Conservation (phyloP, 1,140 invertebrate genomes). For the Geopemphigus sp. region DNA sequence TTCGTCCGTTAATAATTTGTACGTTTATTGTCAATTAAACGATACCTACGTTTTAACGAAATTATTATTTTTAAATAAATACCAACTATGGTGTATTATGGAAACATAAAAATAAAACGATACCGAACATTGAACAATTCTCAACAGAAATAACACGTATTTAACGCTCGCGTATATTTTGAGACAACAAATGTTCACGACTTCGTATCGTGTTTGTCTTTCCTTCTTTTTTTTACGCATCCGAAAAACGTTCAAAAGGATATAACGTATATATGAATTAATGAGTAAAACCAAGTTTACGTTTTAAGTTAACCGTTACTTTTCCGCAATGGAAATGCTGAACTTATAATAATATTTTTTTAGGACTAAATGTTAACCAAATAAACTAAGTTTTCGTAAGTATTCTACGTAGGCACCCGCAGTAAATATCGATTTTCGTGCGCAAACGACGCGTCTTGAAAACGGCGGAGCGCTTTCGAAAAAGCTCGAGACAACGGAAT, state of each 20-base stretch:
- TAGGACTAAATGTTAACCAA: conserved; percentile 29
- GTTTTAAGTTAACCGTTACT: conserved; percentile 34
- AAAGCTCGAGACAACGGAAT: background rate
- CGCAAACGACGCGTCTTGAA: background rate
- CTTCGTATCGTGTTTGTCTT: background rate
- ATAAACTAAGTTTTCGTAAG: conserved; percentile 16
- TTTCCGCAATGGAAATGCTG: background rate
- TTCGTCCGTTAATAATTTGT: no score
- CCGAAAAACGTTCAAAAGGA: background rate
- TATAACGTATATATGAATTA: background rate
- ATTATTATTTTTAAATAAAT: no score
- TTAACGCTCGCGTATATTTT: background rate
- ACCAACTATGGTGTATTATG: no score
- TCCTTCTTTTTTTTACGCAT: background rate
- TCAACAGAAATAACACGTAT: no score
- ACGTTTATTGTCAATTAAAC: no score
- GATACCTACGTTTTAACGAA: no score
- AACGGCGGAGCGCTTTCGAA: background rate
- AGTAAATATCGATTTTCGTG: background rate
- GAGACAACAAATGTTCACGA: background rate
- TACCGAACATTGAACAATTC: background rate
- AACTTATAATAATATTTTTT: conserved; percentile 26
- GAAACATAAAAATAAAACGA: no score
- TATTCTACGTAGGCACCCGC: background rate
- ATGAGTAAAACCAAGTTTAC: conserved; percentile 7